Conservation (phyloP, 2,888 invertebrate species). For the Elysia crispata region DNA sequence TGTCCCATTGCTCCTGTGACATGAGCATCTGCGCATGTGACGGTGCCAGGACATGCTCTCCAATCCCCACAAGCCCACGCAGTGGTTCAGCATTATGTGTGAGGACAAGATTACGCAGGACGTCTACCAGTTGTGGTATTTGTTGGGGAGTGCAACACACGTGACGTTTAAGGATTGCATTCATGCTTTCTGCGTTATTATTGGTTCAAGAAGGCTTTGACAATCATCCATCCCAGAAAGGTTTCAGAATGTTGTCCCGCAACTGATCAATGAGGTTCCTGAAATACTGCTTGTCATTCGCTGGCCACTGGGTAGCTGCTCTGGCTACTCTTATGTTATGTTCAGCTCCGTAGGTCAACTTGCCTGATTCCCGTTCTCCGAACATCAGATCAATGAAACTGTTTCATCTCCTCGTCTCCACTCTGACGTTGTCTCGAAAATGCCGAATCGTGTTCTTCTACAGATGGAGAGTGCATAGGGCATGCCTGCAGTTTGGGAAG, state of each 20-base stretch:
- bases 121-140: conserved; percentile 11
- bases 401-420: background rate
- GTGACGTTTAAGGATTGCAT: conserved; percentile 12
- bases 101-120: conserved; percentile 21
- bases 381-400: too few relatives aligned
- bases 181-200: conserved; percentile 23
- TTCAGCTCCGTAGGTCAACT: conserved; percentile 1
- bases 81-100: conserved; percentile 14
- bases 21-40: conserved; percentile 15
- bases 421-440: background rate
- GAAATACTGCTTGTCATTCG: conserved; percentile 10
- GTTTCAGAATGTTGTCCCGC: conserved; percentile 11
- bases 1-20: conserved; percentile 13
- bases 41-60: too few relatives aligned
- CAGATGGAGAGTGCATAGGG: too few relatives aligned
- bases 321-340: conserved; percentile 26
- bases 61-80: conserved; percentile 17
- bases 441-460: background rate
- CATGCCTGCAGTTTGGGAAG: conserved; percentile 28
- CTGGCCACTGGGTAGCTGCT: conserved; percentile 20
- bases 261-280: conserved; percentile 7
- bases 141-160: conserved; percentile 17
- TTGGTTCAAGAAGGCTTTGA: too few relatives aligned
- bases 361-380: background rate
- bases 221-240: conserved; percentile 15